Evolutionary conservation across 1,140 invertebrate genomes (phyloP), one percentile per base, ranked within the genome.

Genomic region (Cecropterus lyciades): DNA sequence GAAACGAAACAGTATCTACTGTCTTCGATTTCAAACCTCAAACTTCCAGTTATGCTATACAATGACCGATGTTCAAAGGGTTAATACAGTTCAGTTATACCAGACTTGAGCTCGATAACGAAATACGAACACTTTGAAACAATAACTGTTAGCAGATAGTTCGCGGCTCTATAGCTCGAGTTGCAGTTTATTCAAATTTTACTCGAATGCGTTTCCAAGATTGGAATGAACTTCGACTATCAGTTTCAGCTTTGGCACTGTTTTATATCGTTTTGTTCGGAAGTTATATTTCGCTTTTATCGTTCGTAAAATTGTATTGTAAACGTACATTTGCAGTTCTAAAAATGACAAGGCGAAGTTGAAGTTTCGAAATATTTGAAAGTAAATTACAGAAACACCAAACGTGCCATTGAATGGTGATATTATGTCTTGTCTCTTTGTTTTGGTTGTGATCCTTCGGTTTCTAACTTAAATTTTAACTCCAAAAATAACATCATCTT

Each of bases 51-150:
- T 4, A 20, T n/a, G n/a, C n/a, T n/a, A 53, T 30, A 27, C 62
- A 45, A 45, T 56, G 15, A 24, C 43, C n/a, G 6, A 43, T 59
- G 30, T 40, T 53, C 14, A 5, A 56, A 37, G 27, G 16, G 33
- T 52, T 63, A 51, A 62, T 45, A 51, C 37, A 49, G 59, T 63
- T 62, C 51, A 17, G 24, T 51, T 20, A 56, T 33, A 57, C 53
- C n/a, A 48, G 51, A 11, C 52, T 56, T 52, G 27, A 45, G 55
- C 51, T 33, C 62, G 42, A 60, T 60, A 64, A 46, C 63, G 62
- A 70, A 70, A 70, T 70, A 70, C 57, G 68, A 65, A 30, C 49
- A 69, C 62, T 65, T 65, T 70, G 64, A 70, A 70, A 70, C 62
- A 65, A 70, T 70, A 70, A 65, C 68, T 45, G 68, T 70, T 70